phyloP scores from a whole-genome alignment of 2,113 vertebrate genomes.

The Pluvianellus socialis region DNA sequence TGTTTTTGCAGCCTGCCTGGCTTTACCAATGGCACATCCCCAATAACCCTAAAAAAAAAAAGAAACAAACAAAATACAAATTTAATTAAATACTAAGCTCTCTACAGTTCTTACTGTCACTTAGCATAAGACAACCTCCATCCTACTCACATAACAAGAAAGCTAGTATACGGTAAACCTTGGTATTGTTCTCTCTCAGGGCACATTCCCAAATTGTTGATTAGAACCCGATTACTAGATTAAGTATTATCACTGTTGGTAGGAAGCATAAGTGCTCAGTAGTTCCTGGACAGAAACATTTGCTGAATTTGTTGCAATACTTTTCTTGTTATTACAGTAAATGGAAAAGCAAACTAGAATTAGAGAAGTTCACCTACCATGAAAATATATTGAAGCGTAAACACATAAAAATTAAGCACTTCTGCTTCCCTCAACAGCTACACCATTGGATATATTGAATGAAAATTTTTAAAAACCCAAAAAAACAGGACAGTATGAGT shows the following conservation, averaged over 20 bases:
- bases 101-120: not conserved
- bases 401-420: not conserved
- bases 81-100: not conserved
- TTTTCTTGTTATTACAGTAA: not conserved
- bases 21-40: slow-evolving; percentile 98
- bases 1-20: slow-evolving; percentile 98
- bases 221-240: not conserved
- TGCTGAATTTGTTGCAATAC: not conserved
- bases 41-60: slow-evolving; percentile 87
- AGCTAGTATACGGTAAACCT: not conserved
- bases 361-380: not conserved
- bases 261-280: not conserved
- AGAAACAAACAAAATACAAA: not conserved
- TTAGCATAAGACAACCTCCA: not conserved
- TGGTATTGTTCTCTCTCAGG: not conserved
- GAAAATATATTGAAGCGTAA: not conserved
- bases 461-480: not conserved
- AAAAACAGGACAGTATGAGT: not conserved
- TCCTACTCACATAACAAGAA: not conserved
- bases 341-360: not conserved
- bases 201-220: not conserved
- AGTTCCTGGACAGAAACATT: not conserved
- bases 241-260: not conserved
- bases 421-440: not conserved
- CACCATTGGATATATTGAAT: not conserved